Evolutionary conservation across 2,113 vertebrate genomes (phyloP).

Genomic region (Chionomys nivalis): DNA sequence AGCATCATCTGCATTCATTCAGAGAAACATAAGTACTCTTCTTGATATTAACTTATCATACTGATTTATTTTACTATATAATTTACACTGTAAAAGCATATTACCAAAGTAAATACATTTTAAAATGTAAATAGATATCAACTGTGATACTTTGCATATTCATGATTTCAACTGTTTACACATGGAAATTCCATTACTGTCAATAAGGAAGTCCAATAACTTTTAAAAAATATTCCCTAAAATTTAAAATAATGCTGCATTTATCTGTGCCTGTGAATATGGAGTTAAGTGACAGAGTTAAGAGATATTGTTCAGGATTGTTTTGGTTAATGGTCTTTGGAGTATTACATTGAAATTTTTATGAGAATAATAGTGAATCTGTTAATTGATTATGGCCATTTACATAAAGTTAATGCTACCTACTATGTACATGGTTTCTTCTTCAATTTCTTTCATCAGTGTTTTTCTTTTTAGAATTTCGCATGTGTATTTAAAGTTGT

Average conservation of each 20-base stretch:
- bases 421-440: not conserved
- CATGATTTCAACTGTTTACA: not conserved
- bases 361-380: not conserved
- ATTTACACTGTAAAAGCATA: conserved; percentile 55
- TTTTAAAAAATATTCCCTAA: conserved; percentile 38
- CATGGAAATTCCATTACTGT: not conserved
- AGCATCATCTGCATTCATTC: conserved; percentile 78
- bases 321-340: not conserved
- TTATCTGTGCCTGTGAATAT: not conserved
- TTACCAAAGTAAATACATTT: not conserved
- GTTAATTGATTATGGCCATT: not conserved
- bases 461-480: not conserved
- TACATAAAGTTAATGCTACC: not conserved
- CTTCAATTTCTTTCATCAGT: not conserved
- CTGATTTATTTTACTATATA: not conserved
- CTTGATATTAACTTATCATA: conserved; percentile 49
- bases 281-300: not conserved
- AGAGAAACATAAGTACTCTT: conserved; percentile 15
- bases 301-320: not conserved
- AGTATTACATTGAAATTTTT: not conserved
- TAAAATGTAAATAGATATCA: not conserved
- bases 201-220: conserved; percentile 12
- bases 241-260: not conserved
- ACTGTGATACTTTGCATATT: not conserved
- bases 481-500: not conserved